Base-by-base conservation (phyloP, 1,140 invertebrate genomes). In the Patella vulgata region DNA sequence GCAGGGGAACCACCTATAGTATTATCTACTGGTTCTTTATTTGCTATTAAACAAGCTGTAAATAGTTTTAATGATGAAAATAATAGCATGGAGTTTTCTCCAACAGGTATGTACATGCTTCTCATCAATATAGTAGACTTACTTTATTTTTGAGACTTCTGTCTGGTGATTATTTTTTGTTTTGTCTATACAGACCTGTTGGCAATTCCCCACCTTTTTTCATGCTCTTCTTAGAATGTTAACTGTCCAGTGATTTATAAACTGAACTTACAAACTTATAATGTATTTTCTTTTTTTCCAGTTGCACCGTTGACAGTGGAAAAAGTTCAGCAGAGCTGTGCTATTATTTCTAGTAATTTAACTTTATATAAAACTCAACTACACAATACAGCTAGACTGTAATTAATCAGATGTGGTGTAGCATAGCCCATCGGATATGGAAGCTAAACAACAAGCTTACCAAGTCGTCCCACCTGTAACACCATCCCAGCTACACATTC, bases 1-100 rank as follows among this genome's bases (percentile, higher is more conserved):
- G 66, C 70, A 48, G 82, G 82, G 27, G 83, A 85, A 54, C 82
- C 83, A 4, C 79, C 83, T n/a, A 66, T 82, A 14, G 77, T 74
- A 54, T 68, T 81, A 61, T 71, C 75, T 25, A 73, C 72, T 42
- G 71, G 71, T n/a, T 76, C 71, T 4, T 33, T 82, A 21, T 74
- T 82, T 68, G 78, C 78, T 21, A 19, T 79, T 3, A 79, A 81
- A 50, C 70, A 74, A 27, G 73, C 74, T 42, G 64, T 79, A 2
- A 70, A 78, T 46, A 51, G 64, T 31, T 75, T 72, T 8, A 62
- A 70, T n/a, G 64, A 71, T 33, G 79, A 78, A 25, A 60, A 69
- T 43, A 21, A 40, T 56, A 64, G 65, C 19, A 55, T 72, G 14
- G 63, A 52, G n/a, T 77, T 70, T 57, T 71, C 75, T 44, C 58